A percentile compares a stretch with the other conserved stretches of the same genome.
These are phyloP conservation scores for Glandiceps talaboti DNA, from an alignment of 53 echinoderm and acorn worm genomes.

Conservation along the genomic window DNA sequence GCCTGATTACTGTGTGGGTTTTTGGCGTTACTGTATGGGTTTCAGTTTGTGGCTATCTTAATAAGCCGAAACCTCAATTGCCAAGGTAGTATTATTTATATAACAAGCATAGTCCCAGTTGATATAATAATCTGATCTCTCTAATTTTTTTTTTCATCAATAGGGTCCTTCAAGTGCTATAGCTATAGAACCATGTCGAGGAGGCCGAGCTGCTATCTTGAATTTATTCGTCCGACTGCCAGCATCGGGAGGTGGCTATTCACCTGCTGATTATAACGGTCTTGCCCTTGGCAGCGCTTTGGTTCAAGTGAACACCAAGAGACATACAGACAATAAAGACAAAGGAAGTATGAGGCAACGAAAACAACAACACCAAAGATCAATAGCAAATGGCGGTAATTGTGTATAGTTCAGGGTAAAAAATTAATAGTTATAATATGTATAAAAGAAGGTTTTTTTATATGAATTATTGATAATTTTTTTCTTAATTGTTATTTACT, in stretches of 20 bases:
- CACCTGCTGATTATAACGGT: constrained; percentile 47
- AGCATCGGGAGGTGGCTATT: constrained; percentile 41
- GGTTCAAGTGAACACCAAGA: constrained; percentile 61
- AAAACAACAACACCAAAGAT: neutral
- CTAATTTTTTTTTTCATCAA: constrained; percentile 21
- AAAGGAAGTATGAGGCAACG: neutral
- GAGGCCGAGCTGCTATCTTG: constrained; percentile 62
- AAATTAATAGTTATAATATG: neutral
- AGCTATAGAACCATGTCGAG: constrained; percentile 51
- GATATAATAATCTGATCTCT: too few relatives aligned
- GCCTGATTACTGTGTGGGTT: too few relatives aligned
- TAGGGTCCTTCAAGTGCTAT: constrained; percentile 50
- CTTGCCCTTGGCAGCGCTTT: constrained; percentile 60
- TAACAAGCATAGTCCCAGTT: too few relatives aligned
- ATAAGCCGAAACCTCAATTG: too few relatives aligned
- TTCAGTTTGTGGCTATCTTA: too few relatives aligned
- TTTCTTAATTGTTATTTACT: neutral
- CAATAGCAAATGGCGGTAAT: neutral
- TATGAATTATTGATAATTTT: neutral
- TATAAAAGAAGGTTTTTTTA: too few relatives aligned
- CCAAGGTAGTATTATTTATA: too few relatives aligned
- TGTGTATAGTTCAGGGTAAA: neutral
- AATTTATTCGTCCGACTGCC: constrained; percentile 83
- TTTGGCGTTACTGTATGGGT: too few relatives aligned
- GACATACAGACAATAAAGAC: constrained; percentile 4